These are phyloP conservation scores for Dendrolimus kikuchii DNA, from an alignment of 1,140 invertebrate genomes.

Conservation along the genomic window DNA sequence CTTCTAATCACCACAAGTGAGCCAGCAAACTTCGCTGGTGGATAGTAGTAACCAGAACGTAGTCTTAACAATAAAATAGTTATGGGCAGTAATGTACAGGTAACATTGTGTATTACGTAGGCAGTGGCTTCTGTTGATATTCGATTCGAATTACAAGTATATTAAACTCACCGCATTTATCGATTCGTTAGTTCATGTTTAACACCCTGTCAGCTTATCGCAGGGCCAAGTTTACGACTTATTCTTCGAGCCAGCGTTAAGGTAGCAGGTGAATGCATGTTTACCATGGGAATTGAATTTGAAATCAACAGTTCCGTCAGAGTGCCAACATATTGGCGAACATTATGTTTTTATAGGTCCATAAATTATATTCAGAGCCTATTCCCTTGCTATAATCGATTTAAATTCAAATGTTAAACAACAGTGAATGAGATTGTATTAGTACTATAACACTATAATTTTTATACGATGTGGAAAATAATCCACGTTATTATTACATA, in stretches of 20 bases:
- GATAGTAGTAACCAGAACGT: too few species aligned
- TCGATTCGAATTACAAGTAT: constrained; percentile 9
- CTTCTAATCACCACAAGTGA: too few species aligned
- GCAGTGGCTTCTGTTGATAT: background rate
- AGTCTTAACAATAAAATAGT: too few species aligned
- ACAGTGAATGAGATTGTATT: too few species aligned
- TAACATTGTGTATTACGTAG: too few species aligned
- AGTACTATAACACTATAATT: too few species aligned
- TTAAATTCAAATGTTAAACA: background rate
- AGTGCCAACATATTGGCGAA: constrained; percentile 14
- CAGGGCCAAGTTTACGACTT: constrained; percentile 23
- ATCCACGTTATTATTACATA: too few species aligned
- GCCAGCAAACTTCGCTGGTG: too few species aligned
- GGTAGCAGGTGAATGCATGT: constrained; percentile 7
- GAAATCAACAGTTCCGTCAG: constrained; percentile 25
- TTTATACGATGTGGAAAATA: too few species aligned
- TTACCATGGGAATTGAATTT: constrained; percentile 17
- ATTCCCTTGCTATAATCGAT: background rate
- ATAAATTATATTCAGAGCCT: constrained; percentile 8
- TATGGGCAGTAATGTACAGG: too few species aligned
- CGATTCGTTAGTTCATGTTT: constrained; percentile 19
- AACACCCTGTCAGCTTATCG: constrained; percentile 33
- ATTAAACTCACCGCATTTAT: constrained; percentile 10
- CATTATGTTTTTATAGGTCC: background rate
- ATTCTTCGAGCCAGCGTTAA: constrained; percentile 22